Base-by-base conservation (phyloP, 2,113 vertebrate species). In the Rhinogobius similis region DNA sequence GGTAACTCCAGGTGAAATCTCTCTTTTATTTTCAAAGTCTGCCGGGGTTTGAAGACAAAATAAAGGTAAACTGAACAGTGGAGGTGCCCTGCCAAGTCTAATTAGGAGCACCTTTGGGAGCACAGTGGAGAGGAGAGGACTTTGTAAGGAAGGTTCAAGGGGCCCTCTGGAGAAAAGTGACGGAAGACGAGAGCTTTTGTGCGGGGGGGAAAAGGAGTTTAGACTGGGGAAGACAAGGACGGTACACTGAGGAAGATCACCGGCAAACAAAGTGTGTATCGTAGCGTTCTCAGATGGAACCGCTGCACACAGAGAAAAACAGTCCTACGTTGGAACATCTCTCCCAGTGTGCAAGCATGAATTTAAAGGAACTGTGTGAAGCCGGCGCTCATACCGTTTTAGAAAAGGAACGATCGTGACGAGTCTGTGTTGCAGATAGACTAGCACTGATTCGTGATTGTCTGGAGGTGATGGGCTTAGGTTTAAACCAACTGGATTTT, bases 21-120 rank as follows among this genome's bases (percentile, higher is more conserved):
- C 21, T 86, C 79, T 86, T 86, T 85, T 83, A 79, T 56, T 71
- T 70, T 44, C 76, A 83, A 67, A 78, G 74, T 82, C 75, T 53
- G 75, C 75, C 67, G 69, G 65, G 65, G 36, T 55, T 73, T 70
- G 14, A 61, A 66, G 78, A 66, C 56, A 72, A 62, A 74, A 71
- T 78, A 69, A 58, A 72, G 61, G 68, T 77, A 76, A 62, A 82
- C 79, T 65, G 72, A 67, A 67, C 67, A 76, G 78, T 81, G 72
- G 68, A 74, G 76, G 76, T 81, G 65, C 80, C 82, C 78, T 85
- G 87, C 88, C 90, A 91, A 73, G 75, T 43, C 87, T 86, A 90
- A 90, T 92, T 92, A 91, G 80, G 72, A 86, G 58, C 72, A 82
- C 80, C 82, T 87, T 71, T 26, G 77, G 85, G 86, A 84, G 32